A percentile compares a stretch with the other conserved stretches of the same genome.
Conservation (phyloP, 2,797 vertebrate genomes). For the Anguilla obscura region DNA sequence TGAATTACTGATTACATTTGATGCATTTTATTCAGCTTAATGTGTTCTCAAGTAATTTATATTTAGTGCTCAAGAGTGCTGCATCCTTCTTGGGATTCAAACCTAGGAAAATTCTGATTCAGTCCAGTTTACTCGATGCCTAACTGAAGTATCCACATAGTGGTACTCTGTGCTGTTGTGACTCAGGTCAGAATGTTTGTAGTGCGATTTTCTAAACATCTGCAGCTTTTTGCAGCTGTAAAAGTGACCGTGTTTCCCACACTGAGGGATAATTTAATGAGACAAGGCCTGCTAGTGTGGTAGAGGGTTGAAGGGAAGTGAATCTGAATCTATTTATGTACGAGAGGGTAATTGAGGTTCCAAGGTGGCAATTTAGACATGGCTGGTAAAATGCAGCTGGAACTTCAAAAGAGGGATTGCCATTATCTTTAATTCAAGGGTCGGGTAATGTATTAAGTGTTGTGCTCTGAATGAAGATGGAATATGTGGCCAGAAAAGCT, state of each 20-base stretch:
- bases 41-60: neutral
- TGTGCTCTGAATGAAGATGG: neutral
- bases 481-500: neutral
- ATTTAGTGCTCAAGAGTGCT: neutral
- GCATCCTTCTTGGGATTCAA: neutral
- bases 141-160: neutral
- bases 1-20: neutral
- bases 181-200: neutral
- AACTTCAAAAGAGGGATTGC: conserved; percentile 18
- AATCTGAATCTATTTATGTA: conserved; percentile 18
- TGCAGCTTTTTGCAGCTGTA: conserved; percentile 1
- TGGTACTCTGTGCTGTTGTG: neutral
- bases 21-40: neutral
- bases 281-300: neutral
- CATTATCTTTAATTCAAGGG: conserved; percentile 10
- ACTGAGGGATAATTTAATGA: conserved; percentile 7
- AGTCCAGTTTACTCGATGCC: neutral
- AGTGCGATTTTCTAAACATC: neutral
- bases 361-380: conserved; percentile 17
- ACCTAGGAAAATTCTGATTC: neutral
- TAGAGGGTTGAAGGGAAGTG: neutral
- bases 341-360: conserved; percentile 16
- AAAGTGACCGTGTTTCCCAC: conserved; percentile 1
- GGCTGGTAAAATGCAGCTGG: conserved; percentile 8
- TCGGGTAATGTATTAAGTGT: conserved; percentile 7